Base-by-base conservation (phyloP, 2,113 vertebrate species). In the Prinia subflava region DNA sequence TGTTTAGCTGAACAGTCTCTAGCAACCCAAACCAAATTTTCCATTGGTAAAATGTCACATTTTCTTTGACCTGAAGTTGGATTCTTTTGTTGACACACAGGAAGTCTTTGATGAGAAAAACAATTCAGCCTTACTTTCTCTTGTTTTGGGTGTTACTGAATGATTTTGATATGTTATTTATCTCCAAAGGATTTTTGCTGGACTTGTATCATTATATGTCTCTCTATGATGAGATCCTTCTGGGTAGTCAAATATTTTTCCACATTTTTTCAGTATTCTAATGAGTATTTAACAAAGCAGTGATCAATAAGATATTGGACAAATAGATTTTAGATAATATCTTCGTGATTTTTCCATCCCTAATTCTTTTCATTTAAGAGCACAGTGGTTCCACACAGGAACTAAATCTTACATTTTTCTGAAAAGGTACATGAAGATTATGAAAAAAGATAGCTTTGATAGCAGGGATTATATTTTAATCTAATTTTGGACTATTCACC, bases 1-100 rank as follows among this genome's bases (percentile, higher is more conserved):
- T 60, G 16, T 64, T 86, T 20, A 42, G 20, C 31, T 28, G 44
- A 75, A 70, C 79, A 77, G 14, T 27, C 17, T 60, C 12, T 27
- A 39, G 13, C 8, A 62, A 41, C 21, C 2, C 15, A 70, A 65
- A 74, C 1, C 4, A 90, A 69, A 24, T 33, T 73, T 89, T 77
- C 5, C 21, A 19, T 33, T 46, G 13, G 37, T 2, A 57, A 44
- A 68, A 71, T 16, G 2, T 3, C 4, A 6, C 1, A 3, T 25
- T 90, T 64, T 69, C 20, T 82, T 60, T 85, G 46, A 42, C 2
- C 27, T 17, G 21, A 27, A 53, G 2, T 4, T 33, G 37, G 3
- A 31, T 71, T 69, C 6, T 49, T 88, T 53, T 41, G 8, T 46
- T 85, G 21, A 19, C 2, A 10, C 19, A 25, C 8, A 49, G 15